Base-by-base conservation (phyloP, 2,113 vertebrate species). In the Dasypus novemcinctus region DNA sequence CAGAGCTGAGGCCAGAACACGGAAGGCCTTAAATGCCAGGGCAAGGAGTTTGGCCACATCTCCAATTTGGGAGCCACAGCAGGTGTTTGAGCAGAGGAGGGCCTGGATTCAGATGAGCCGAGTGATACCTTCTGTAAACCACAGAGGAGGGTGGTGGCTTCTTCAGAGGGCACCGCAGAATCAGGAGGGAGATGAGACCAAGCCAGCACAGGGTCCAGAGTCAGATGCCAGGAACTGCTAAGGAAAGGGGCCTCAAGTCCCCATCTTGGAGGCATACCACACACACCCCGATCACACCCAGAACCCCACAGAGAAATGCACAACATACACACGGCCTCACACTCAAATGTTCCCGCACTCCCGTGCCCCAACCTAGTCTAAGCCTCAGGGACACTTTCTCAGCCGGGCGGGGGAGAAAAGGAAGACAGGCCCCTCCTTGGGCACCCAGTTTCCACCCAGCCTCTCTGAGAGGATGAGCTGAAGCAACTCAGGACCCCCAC, bases 401-500 rank as follows among this genome's bases (percentile, higher is more conserved):
- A 81, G 7, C 57, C 57, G 52, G 71, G 5, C 71, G 27, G 23
- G 41, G 12, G 18, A 84, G 25, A 81, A 69, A 46, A 31, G 41
- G 43, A 90, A 84, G 74, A 87, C 49, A 74, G 72, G 75, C 12
- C 82, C n/a, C 59, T 27, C 89, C 36, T 23, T 1, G n/a, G n/a
- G 72, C 9, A 87, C 49, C 41, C 74, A 71, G 69, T 49, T 52
- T 87, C 90, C 71, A 29, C 4, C 2, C 38, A 41, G 59, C 66
- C 68, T 95, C 54, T 54, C 82, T 7, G 66, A 84, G 71, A 93
- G 75, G 80, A n/a, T 64, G 38, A 59, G 89, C 20, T 87, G 27
- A 52, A 93, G 68, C 94, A 90, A 68, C n/a, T 52, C 82, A 69
- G 79, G 94, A 97, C 96, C 96, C 91, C 85, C 87, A 87, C 5